Base-by-base conservation (phyloP, 2,113 vertebrate species). In the Amia ocellicauda region DNA sequence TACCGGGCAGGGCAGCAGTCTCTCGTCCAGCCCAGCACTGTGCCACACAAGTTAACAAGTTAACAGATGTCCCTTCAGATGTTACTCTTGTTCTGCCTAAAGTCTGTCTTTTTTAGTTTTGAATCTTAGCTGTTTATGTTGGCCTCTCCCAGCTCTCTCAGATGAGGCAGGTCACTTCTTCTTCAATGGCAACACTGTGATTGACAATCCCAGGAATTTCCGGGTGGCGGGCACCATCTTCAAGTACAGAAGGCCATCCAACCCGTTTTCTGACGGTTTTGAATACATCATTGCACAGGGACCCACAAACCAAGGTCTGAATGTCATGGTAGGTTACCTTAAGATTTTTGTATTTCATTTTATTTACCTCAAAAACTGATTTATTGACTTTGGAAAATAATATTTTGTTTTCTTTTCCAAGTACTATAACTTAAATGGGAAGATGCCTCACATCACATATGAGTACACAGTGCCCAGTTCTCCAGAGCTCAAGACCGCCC, bases 351-450 rank as follows among this genome's bases (percentile, higher is more conserved):
- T 11, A 36, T 11, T 7, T 7, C 5, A 36, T 36, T 5, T 36
- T 7, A 7, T 36, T 36, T 36, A 5, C 31, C 31, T 36, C 5
- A 36, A 36, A 5, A 36, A 7, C 31, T 36, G 31, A 36, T 36
- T 36, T 36, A 36, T 36, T 36, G 31, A 36, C 11, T 11, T 36
- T 36, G 31, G 1, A 5, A 36, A 5, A 36, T 5, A 11, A 7
- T 11, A 36, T 36, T 36, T 36, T 36, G 31, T 60, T 63, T 69
- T 78, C 56, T 66, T 26, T 64, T 49, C 70, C 22, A 63, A 95
- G 93, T 94, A 94, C 75, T 92, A 93, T 71, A 95, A 95, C 78
- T 74, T 94, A 1, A 95, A 95, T 47, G 93, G 93, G 63, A 94
- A 94, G 71, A 88, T 92, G 71, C 89, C 93, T 19, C 87, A 94